These are phyloP conservation scores for Nothobranchius kuhntae DNA, from an alignment of 2,113 vertebrate species.

Conservation along the genomic window DNA sequence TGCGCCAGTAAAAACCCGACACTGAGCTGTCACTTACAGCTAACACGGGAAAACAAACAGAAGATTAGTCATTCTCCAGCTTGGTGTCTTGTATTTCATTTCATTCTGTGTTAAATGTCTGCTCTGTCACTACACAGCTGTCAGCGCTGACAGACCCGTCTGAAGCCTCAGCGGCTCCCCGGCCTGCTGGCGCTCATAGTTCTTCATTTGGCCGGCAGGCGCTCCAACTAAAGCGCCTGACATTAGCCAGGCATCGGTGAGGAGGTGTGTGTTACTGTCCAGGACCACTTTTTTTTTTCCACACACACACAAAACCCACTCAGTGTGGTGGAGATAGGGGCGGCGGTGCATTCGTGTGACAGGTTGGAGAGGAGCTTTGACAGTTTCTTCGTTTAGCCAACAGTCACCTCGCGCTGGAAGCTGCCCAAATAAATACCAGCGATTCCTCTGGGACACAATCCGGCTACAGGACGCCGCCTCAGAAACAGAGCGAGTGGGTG, in stretches of 20 bases:
- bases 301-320: conserved; percentile 38
- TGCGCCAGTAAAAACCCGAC: conserved; percentile 45
- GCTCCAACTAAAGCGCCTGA: conserved; percentile 68
- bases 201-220: conserved; percentile 61
- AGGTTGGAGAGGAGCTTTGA: conserved; percentile 71
- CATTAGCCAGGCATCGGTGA: conserved; percentile 63
- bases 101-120: conserved; percentile 66
- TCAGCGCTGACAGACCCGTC: conserved; percentile 62
- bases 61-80: conserved; percentile 67
- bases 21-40: conserved; percentile 63
- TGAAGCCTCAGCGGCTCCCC: conserved; percentile 53
- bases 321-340: background rate
- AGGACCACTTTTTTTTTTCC: conserved; percentile 44
- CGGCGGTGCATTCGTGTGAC: conserved; percentile 56
- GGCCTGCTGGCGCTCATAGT: conserved; percentile 59
- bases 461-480: conserved; percentile 53
- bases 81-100: conserved; percentile 69
- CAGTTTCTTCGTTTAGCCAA: conserved; percentile 73
- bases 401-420: conserved; percentile 58
- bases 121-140: conserved; percentile 66
- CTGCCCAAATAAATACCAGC: conserved; percentile 72
- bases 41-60: conserved; percentile 63
- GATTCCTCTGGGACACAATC: conserved; percentile 58
- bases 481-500: conserved; percentile 36
- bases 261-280: conserved; percentile 58